Conservation (phyloP, 1,140 invertebrate genomes). For the Euura lappo region DNA sequence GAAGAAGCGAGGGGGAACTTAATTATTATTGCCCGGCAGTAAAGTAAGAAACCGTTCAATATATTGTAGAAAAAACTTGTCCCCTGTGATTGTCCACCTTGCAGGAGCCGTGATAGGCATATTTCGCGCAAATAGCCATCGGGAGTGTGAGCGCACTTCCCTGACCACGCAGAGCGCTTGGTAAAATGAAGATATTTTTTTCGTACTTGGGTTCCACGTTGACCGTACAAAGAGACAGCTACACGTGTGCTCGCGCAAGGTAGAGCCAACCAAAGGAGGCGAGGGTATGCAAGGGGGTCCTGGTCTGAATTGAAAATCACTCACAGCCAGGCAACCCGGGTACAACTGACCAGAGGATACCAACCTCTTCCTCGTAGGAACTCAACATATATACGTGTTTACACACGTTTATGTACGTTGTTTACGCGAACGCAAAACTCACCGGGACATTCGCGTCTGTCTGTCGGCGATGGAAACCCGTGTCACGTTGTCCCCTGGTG, state of each 20-base stretch:
- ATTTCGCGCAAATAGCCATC: not conserved
- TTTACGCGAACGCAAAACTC: not conserved
- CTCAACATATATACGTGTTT: not conserved
- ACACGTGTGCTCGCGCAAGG: slow-evolving; percentile 10
- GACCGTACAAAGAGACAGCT: slow-evolving; percentile 12
- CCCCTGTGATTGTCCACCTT: not conserved
- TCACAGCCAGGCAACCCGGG: not conserved
- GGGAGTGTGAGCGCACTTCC: not conserved
- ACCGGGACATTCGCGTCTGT: not conserved
- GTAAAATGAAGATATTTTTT: slow-evolving; percentile 12
- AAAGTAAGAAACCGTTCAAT: slow-evolving; percentile 6
- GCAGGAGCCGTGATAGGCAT: not conserved
- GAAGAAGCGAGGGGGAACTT: not conserved
- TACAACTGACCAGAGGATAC: not conserved
- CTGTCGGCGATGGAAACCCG: not conserved
- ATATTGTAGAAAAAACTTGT: not conserved
- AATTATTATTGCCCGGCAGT: not conserved
- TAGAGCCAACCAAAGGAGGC: not conserved
- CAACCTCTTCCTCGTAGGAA: slow-evolving; percentile 1
- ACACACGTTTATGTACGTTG: not conserved
- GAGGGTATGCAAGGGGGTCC: not conserved
- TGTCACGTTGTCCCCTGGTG: not conserved
- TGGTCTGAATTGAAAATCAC: slow-evolving; percentile 15
- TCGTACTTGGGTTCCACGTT: not conserved
- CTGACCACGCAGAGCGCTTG: not conserved